Conservation (phyloP, 2,888 invertebrate species). For the Osmoderma eremita region DNA sequence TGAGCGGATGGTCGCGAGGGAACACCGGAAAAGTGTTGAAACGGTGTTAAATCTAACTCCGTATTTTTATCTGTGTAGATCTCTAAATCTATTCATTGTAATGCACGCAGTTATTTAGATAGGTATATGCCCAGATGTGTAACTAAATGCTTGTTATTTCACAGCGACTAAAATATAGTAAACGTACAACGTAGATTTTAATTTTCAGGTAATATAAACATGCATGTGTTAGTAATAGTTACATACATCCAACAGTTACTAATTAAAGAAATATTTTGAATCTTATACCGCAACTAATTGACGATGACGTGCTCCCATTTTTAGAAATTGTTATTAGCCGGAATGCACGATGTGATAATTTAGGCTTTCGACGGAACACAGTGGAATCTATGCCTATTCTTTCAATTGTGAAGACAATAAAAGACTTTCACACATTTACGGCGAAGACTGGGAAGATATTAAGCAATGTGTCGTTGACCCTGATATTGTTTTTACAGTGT, state of each 20-base stretch:
- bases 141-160: too few species aligned
- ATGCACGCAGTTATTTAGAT: too few species aligned
- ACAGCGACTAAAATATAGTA: too few species aligned
- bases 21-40: too few species aligned
- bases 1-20: too few species aligned
- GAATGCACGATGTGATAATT: constrained; percentile 18
- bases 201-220: too few species aligned
- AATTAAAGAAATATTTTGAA: constrained; percentile 17
- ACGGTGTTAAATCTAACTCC: too few species aligned
- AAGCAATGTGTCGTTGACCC: constrained; percentile 30
- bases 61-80: too few species aligned
- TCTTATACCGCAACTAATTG: constrained; percentile 9
- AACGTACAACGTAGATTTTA: too few species aligned
- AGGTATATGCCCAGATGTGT: too few species aligned
- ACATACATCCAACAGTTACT: not conserved
- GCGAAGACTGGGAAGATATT: constrained; percentile 24
- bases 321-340: constrained; percentile 8
- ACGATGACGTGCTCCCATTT: constrained; percentile 6
- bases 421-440: constrained; percentile 24
- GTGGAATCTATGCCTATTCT: not conserved
- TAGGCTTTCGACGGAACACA: constrained; percentile 29
- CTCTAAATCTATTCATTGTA: too few species aligned
- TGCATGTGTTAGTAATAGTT: too few species aligned
- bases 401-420: constrained; percentile 30
- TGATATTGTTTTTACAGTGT: constrained; percentile 4